Evolutionary conservation across 1,140 invertebrate genomes (phyloP).

Genomic region (Armadillidium nasatum): DNA sequence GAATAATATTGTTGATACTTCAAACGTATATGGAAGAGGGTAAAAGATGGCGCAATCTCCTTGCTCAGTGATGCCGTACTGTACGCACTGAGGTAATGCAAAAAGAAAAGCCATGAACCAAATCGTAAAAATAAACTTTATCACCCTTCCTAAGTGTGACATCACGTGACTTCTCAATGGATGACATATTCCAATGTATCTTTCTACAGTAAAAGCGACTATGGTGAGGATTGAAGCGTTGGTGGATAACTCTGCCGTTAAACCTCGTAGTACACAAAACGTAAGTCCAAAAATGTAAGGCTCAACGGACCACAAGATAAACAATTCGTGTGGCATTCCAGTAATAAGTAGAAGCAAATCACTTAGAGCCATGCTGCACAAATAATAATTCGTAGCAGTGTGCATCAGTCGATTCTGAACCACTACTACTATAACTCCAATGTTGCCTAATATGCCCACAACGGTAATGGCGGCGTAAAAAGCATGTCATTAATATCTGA

Average conservation of each 20-base stretch:
- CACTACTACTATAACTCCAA: constrained; percentile 60
- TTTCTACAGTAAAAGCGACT: constrained; percentile 87
- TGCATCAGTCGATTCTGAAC: constrained; percentile 56
- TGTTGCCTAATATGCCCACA: constrained; percentile 57
- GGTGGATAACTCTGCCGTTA: constrained; percentile 81
- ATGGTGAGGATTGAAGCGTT: constrained; percentile 91
- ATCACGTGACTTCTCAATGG: constrained; percentile 79
- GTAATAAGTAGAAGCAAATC: constrained; percentile 57
- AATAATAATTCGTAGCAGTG: constrained; percentile 76
- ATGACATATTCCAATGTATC: constrained; percentile 91
- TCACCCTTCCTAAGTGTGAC: constrained; percentile 51
- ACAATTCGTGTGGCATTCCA: constrained; percentile 75
- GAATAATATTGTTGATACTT: constrained; percentile 76
- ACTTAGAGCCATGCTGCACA: constrained; percentile 66
- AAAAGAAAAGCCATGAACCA: constrained; percentile 60
- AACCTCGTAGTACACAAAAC: constrained; percentile 77
- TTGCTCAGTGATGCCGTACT: constrained; percentile 42
- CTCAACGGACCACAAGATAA: constrained; percentile 78
- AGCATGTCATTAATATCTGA: constrained; percentile 43
- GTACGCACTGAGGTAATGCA: constrained; percentile 65
- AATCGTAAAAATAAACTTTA: constrained; percentile 58
- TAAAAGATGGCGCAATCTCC: constrained; percentile 32
- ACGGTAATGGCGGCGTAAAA: constrained; percentile 50
- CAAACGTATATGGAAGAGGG: constrained; percentile 63
- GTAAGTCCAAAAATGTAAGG: constrained; percentile 80